Conservation (phyloP, 2,113 vertebrate genomes). For the Macrotus californicus region DNA sequence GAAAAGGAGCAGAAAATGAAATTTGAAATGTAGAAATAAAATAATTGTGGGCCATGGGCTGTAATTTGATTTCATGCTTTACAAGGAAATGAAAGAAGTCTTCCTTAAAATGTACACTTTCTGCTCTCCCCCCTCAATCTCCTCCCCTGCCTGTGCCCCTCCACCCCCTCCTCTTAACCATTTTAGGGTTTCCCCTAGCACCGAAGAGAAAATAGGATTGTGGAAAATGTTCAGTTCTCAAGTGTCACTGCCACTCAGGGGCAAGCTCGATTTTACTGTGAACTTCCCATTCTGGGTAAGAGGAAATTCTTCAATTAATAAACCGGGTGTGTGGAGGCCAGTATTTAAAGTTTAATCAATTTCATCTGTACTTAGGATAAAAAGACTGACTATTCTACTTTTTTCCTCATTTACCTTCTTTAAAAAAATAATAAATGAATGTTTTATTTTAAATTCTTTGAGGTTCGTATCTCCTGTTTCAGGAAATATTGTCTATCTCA, state of each 20-base stretch:
- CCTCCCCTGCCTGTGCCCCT: not conserved
- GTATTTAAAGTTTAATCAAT: conserved; percentile 86
- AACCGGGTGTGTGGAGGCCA: conserved; percentile 86
- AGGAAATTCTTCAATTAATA: conserved; percentile 93
- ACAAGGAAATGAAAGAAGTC: conserved; percentile 82
- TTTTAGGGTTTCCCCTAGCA: conserved; percentile 83
- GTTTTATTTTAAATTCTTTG: conserved; percentile 86
- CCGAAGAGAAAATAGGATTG: conserved; percentile 83
- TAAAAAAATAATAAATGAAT: conserved; percentile 79
- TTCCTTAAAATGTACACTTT: conserved; percentile 79
- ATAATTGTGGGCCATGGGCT: conserved; percentile 76
- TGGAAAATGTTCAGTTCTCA: conserved; percentile 81
- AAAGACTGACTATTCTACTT: conserved; percentile 83
- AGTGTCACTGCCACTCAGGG: conserved; percentile 83
- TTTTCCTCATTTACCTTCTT: conserved; percentile 70
- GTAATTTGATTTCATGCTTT: conserved; percentile 86
- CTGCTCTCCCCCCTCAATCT: not conserved
- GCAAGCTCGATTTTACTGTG: conserved; percentile 83
- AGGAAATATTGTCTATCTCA: conserved; percentile 86
- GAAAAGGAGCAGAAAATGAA: conserved; percentile 78
- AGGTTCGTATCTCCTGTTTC: conserved; percentile 86
- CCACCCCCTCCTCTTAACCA: conserved; percentile 72
- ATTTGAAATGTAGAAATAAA: conserved; percentile 81
- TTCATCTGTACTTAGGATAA: conserved; percentile 85
- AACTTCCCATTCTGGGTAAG: conserved; percentile 87